These are phyloP conservation scores for Coluber constrictor DNA, from an alignment of 2,797 vertebrate species.

Conservation along the genomic window DNA sequence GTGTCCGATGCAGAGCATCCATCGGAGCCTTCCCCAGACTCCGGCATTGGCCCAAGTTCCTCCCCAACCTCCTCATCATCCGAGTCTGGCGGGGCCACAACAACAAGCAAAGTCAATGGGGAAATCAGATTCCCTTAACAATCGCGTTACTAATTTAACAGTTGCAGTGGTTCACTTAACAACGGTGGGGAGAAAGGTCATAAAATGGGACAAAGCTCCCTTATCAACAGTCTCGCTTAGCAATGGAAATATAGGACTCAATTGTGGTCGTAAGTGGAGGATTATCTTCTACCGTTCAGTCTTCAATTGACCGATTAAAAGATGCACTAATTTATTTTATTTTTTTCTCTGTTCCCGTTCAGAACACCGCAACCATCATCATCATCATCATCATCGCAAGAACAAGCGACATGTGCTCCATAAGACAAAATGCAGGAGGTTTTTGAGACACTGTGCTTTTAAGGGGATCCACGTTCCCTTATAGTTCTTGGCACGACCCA, in stretches of 20 bases:
- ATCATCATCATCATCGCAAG: background rate
- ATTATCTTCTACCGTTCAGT: background rate
- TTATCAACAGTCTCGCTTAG: background rate
- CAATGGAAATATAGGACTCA: background rate
- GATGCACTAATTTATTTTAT: too few relatives aligned
- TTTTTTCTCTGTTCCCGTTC: background rate
- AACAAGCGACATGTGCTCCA: rapidly evolving
- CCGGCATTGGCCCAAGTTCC: too few relatives aligned
- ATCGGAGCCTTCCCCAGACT: too few relatives aligned
- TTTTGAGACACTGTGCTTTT: background rate
- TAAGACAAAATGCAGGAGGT: background rate
- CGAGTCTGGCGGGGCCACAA: too few relatives aligned
- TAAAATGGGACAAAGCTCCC: background rate
- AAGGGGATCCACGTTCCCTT: background rate
- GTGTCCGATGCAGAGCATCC: too few relatives aligned
- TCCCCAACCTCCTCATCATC: too few relatives aligned
- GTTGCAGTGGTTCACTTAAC: too few relatives aligned
- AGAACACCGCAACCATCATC: background rate
- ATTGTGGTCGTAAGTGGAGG: background rate
- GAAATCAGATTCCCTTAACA: too few relatives aligned
- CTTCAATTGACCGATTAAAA: background rate
- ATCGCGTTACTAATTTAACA: too few relatives aligned
- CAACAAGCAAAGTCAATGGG: too few relatives aligned
- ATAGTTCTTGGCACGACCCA: background rate
- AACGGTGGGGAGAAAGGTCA: background rate